Percentiles rank a stretch among this genome's conserved stretches.
Conservation (phyloP, 2,888 invertebrate genomes). For the Pristionchus japonicus region DNA sequence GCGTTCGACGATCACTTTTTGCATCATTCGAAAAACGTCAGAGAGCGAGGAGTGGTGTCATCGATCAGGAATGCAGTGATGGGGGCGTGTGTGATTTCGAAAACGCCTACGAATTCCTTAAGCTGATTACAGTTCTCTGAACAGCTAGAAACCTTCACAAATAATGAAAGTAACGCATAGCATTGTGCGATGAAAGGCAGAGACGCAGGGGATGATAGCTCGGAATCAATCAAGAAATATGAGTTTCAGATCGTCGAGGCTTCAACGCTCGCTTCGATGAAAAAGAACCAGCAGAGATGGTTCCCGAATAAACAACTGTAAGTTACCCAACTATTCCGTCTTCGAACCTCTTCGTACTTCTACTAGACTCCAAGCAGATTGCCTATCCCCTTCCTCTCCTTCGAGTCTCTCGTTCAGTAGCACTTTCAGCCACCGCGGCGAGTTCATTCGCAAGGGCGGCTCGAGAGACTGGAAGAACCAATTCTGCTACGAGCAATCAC, state of each 20-base stretch:
- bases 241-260: slow-evolving; percentile 64
- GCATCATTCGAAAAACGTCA: neutral
- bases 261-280: slow-evolving; percentile 71
- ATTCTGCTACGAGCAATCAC: slow-evolving; percentile 69
- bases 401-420: neutral
- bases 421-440: slow-evolving; percentile 61
- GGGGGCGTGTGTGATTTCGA: no score
- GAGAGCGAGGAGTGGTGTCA: neutral
- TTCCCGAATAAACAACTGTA: slow-evolving; percentile 66
- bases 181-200: no score
- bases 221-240: no score
- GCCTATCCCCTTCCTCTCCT: neutral
- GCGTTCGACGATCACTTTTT: slow-evolving; percentile 1
- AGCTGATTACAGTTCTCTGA: no score
- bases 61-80: neutral
- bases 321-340: slow-evolving; percentile 1
- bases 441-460: slow-evolving; percentile 73
- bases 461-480: slow-evolving; percentile 74
- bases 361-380: neutral
- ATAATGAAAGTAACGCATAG: no score
- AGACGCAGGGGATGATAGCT: no score
- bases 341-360: neutral
- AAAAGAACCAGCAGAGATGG: slow-evolving; percentile 72
- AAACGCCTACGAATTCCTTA: no score
- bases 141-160: no score